Percentiles rank a stretch among this genome's conserved stretches.
Conservation (phyloP, 1,140 invertebrate genomes). For the Bradynema listronoti region DNA sequence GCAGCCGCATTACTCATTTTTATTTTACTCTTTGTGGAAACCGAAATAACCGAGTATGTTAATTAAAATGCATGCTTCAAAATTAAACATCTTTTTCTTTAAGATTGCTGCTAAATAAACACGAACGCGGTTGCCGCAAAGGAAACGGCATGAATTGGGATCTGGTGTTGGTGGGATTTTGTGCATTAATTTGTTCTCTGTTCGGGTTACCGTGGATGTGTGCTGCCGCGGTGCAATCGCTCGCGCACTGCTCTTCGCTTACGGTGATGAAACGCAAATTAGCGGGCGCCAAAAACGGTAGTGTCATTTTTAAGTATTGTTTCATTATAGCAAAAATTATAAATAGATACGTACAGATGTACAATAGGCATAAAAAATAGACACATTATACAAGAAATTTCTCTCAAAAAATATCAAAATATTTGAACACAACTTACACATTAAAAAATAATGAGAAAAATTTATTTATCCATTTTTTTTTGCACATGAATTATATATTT, state of each 20-base stretch:
- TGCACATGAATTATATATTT: constrained; percentile 18
- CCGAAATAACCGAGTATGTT: constrained; percentile 78
- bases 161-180: constrained; percentile 78
- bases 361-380: no score
- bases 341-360: no score
- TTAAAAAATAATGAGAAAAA: no score
- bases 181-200: constrained; percentile 67
- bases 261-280: constrained; percentile 72
- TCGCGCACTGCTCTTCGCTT: constrained; percentile 82
- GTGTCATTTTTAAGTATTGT: background rate
- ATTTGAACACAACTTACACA: no score
- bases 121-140: constrained; percentile 75
- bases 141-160: constrained; percentile 93
- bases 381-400: no score
- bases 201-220: constrained; percentile 75
- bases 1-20: constrained; percentile 84
- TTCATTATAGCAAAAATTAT: no score
- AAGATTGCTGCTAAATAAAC: constrained; percentile 78
- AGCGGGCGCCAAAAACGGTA: constrained; percentile 75
- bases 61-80: background rate
- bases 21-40: constrained; percentile 91
- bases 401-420: no score
- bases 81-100: no score
- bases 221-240: constrained; percentile 83
- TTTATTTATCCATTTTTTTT: background rate